Evolutionary conservation across 2,797 vertebrate genomes (phyloP).

Genomic region (Bryconaethiops microstoma): DNA sequence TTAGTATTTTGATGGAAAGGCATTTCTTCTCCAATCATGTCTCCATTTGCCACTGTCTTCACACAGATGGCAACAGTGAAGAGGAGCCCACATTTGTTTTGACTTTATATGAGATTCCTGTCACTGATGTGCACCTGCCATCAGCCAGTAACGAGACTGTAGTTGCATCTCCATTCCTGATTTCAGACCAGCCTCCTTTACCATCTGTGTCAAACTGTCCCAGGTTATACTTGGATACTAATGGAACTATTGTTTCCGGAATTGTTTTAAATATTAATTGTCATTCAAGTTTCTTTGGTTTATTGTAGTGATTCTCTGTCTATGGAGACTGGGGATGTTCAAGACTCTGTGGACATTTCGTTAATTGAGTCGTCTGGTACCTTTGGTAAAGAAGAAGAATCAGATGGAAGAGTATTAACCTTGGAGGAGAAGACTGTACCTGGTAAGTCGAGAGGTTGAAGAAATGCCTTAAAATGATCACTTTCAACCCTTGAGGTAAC

Average conservation of each 20-base stretch:
- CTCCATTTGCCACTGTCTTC: not conserved
- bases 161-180: constrained; percentile 1
- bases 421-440: not conserved
- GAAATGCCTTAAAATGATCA: not conserved
- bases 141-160: constrained; percentile 15
- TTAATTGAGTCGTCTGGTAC: not conserved
- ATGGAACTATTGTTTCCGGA: not conserved
- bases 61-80: constrained; percentile 14
- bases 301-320: constrained; percentile 20
- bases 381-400: not conserved
- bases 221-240: constrained; percentile 31
- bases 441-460: not conserved
- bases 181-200: constrained; percentile 23
- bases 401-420: not conserved
- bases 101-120: constrained; percentile 60
- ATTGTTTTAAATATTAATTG: not conserved
- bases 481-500: not conserved
- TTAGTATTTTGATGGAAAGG: not conserved
- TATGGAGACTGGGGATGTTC: constrained; percentile 2
- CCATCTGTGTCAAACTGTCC: constrained; percentile 8
- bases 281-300: constrained; percentile 1
- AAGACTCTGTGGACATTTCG: not conserved
- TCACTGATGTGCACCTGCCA: constrained; percentile 25
- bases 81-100: constrained; percentile 61
- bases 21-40: not conserved